Evolutionary conservation across 2,888 invertebrate genomes (phyloP).

Genomic region (Abscondita cerata): DNA sequence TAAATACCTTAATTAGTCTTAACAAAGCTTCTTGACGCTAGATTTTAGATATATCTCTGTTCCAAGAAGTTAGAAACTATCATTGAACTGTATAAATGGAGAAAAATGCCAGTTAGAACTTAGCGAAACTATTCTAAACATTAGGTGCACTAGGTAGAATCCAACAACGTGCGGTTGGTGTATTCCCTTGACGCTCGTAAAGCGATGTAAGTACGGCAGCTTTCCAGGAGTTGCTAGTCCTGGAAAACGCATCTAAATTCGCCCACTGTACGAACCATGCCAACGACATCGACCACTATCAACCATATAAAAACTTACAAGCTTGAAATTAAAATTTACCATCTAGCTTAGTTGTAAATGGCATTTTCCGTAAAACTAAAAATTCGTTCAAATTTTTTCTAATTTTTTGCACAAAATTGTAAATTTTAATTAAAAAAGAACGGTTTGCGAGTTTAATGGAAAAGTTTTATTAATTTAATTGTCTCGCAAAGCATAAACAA

Average conservation of each 20-base stretch:
- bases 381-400: slow-evolving; percentile 17
- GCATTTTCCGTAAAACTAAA: not conserved
- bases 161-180: slow-evolving; percentile 24
- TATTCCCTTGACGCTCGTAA: slow-evolving; percentile 34
- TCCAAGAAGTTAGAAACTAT: not conserved
- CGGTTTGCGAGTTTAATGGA: no score
- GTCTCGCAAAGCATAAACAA: no score
- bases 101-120: slow-evolving; percentile 6
- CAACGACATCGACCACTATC: slow-evolving; percentile 20
- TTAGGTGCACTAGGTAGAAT: slow-evolving; percentile 29
- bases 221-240: slow-evolving; percentile 27
- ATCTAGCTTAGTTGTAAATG: slow-evolving; percentile 13
- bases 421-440: no score
- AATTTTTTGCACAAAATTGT: not conserved
- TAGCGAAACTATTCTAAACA: slow-evolving; percentile 15
- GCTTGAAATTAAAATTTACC: slow-evolving; percentile 25
- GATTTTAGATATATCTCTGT: not conserved
- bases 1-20: slow-evolving; percentile 8
- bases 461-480: no score
- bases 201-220: slow-evolving; percentile 34
- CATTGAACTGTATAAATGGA: slow-evolving; percentile 1
- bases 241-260: slow-evolving; percentile 24
- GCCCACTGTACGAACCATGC: slow-evolving; percentile 19
- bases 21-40: not conserved
- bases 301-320: slow-evolving; percentile 21